A percentile compares a stretch with the other conserved stretches of the same genome.
Evolutionary conservation across 1,140 invertebrate species (phyloP).

Genomic region (Heliothis virescens): DNA sequence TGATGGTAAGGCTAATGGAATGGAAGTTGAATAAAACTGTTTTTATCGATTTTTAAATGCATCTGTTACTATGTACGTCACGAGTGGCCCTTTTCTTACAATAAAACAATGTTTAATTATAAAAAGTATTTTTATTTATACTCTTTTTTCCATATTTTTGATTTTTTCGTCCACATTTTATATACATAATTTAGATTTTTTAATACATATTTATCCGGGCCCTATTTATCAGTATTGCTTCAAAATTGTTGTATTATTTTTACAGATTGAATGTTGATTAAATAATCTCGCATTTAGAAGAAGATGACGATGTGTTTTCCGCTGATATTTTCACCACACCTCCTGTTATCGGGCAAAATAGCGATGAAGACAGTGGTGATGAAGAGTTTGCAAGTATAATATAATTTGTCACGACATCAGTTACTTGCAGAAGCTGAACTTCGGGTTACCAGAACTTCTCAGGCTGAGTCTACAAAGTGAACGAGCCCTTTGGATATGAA

Average conservation of each 20-base stretch:
- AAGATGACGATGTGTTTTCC: too few relatives aligned
- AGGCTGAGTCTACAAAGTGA: background rate
- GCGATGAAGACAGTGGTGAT: constrained; percentile 51
- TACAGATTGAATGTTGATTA: constrained; percentile 25
- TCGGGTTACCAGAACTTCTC: constrained; percentile 7
- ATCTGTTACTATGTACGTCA: too few relatives aligned
- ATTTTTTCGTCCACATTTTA: too few relatives aligned
- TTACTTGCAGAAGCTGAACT: constrained; percentile 48
- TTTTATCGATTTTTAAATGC: too few relatives aligned
- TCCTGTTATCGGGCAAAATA: constrained; percentile 38
- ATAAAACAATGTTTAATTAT: too few relatives aligned
- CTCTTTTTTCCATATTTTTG: too few relatives aligned
- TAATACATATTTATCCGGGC: too few relatives aligned
- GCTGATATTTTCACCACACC: background rate
- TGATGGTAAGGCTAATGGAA: background rate
- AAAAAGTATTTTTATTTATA: too few relatives aligned
- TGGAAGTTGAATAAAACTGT: too few relatives aligned
- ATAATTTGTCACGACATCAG: constrained; percentile 47
- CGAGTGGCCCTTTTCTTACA: too few relatives aligned
- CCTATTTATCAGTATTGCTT: background rate
- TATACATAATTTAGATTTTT: too few relatives aligned
- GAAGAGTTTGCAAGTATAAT: constrained; percentile 45
- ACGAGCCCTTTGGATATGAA: background rate
- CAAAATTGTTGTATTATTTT: background rate
- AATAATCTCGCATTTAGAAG: background rate